Base-by-base conservation (phyloP, 2,797 vertebrate species). In the Alauda arvensis region DNA sequence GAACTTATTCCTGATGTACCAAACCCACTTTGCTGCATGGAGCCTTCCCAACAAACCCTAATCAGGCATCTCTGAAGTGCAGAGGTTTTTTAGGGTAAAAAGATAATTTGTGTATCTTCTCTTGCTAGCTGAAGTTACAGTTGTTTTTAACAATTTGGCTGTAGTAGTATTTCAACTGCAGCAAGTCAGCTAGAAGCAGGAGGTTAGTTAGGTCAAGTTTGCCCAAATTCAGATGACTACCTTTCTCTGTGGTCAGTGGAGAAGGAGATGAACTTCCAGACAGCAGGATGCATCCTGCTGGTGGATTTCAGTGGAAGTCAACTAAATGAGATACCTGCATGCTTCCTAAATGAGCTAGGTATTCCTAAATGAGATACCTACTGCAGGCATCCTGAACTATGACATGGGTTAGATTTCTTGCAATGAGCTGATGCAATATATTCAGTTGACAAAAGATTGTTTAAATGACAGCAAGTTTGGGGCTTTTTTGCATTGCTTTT, bases 11-110 rank as follows among this genome's bases (percentile, higher is more conserved):
- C 43, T 68, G 19, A 25, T 28, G 18, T n/a, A 37, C 31, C 18
- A 72, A 48, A 66, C 6, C 4, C 0, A 2, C 39, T 76, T 67
- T 51, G 24, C 37, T 62, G 9, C 1, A 0, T 48, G 52, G 31
- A 75, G 31, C 49, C 59, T 53, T 62, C 39, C n/a, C 51, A 39
- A 48, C 25, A 37, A 77, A 7, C 25, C 31, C n/a, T 37, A 8
- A 53, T 39, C 29, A 29, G 15, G 26, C 9, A 13, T 16, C 37
- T 31, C 43, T 25, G 39, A 48, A 33, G 20, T 4, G 2, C 6
- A 17, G 19, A 85, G 19, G 1, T 3, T 23, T 90, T 82, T 55
- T 24, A 28, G 6, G 8, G 10, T 17, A 59, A 55, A 65, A n/a
- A 24, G 4, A 6, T 46, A 49, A 24, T 63, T 89, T 63, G 33